phyloP scores from a whole-genome alignment of 1,140 invertebrate genomes.

The Triops longicaudatus region DNA sequence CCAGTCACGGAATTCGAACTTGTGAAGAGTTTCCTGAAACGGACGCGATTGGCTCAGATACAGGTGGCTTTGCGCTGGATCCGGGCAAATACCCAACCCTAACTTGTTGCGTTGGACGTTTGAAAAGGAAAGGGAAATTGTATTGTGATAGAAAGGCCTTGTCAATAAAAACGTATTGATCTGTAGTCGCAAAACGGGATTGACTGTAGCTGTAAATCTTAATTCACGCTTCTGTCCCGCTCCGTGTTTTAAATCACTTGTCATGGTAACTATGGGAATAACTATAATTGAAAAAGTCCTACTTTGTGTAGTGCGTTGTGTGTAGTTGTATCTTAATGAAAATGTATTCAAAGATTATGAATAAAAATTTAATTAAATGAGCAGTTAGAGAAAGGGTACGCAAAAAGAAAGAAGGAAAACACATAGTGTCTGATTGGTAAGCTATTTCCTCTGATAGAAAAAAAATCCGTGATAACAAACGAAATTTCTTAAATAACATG shows the following conservation, averaged over 20 bases:
- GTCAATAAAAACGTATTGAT: background rate
- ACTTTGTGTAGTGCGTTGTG: too few relatives aligned
- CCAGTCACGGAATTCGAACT: background rate
- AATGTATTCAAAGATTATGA: too few relatives aligned
- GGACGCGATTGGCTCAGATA: background rate
- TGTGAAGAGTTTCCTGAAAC: slow-evolving; percentile 17
- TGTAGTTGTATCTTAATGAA: too few relatives aligned
- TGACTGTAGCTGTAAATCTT: background rate
- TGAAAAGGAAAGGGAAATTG: background rate
- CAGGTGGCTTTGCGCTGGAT: background rate
- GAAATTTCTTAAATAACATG: too few relatives aligned
- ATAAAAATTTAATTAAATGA: too few relatives aligned
- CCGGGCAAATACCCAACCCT: background rate
- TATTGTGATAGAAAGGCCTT: slow-evolving; percentile 13
- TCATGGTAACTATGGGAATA: background rate
- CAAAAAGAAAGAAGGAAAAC: too few relatives aligned
- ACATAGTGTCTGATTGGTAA: too few relatives aligned
- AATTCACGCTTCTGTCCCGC: background rate
- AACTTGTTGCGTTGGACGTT: background rate
- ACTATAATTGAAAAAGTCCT: too few relatives aligned
- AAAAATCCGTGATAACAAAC: too few relatives aligned
- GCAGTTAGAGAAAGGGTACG: too few relatives aligned
- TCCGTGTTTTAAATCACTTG: background rate
- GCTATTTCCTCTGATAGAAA: too few relatives aligned
- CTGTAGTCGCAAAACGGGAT: slow-evolving; percentile 1